Percentiles rank a stretch among this genome's conserved stretches.
Conservation (phyloP, 1,140 invertebrate genomes). For the Thaumetopoea pityocampa region DNA sequence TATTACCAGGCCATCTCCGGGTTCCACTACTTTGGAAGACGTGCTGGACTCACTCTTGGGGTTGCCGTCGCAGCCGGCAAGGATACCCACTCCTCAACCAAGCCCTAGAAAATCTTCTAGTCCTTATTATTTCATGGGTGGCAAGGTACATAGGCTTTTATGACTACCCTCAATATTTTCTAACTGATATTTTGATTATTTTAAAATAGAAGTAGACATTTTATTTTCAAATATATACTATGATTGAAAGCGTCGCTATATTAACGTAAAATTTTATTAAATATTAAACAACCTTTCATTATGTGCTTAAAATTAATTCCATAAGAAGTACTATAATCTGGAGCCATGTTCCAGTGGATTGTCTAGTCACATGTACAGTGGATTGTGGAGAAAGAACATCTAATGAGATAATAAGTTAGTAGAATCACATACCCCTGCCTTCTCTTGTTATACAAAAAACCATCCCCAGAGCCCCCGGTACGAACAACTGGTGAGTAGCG, state of each 20-base stretch:
- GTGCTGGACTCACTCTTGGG: conserved; percentile 93
- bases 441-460: conserved; percentile 11
- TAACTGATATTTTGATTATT: too few species aligned
- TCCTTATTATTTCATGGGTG: conserved; percentile 80
- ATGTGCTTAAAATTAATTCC: too few species aligned
- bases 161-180: conserved; percentile 7
- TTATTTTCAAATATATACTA: too few species aligned
- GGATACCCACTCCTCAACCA: conserved; percentile 77
- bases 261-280: too few species aligned
- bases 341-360: too few species aligned
- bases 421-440: conserved; percentile 1
- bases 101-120: conserved; percentile 80
- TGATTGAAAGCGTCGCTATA: too few species aligned
- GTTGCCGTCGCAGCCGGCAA: conserved; percentile 83
- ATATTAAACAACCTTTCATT: too few species aligned
- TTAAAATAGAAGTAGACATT: neutral
- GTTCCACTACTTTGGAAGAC: conserved; percentile 93
- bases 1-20: conserved; percentile 78
- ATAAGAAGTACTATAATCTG: too few species aligned
- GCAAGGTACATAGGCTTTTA: conserved; percentile 78
- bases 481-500: conserved; percentile 68
- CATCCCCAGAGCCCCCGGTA: conserved; percentile 64
- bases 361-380: too few species aligned
- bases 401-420: neutral
- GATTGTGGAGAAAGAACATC: too few species aligned